A percentile compares a stretch with the other conserved stretches of the same genome.
Evolutionary conservation across 2,888 invertebrate species (phyloP).

Genomic region (Drosophila quinaria): DNA sequence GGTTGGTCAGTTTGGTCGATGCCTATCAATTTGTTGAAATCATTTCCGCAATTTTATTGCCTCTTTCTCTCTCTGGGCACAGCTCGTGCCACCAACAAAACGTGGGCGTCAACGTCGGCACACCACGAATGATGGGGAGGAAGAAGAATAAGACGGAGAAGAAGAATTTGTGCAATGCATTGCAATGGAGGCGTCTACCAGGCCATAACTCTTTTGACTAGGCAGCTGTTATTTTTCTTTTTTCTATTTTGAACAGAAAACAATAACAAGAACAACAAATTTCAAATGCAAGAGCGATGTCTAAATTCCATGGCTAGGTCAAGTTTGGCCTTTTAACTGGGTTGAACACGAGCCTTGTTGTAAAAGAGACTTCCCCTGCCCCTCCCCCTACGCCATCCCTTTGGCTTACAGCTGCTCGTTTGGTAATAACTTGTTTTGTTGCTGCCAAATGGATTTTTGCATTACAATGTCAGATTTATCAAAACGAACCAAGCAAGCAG

Average conservation of each 20-base stretch:
- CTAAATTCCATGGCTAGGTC: conserved; percentile 81
- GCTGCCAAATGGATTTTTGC: conserved; percentile 79
- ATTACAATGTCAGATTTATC: conserved; percentile 82
- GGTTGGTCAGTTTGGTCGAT: conserved; percentile 48
- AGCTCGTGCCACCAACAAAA: conserved; percentile 68
- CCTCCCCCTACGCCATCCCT: not conserved
- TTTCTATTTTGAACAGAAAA: not conserved
- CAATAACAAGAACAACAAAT: conserved; percentile 19
- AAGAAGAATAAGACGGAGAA: not conserved
- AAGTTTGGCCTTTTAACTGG: conserved; percentile 81
- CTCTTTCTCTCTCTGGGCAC: conserved; percentile 17
- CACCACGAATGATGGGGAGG: conserved; percentile 10
- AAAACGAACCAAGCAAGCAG: conserved; percentile 68
- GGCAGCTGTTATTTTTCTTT: conserved; percentile 41
- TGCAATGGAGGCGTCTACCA: conserved; percentile 43
- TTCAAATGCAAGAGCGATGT: conserved; percentile 58
- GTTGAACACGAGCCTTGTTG: conserved; percentile 75
- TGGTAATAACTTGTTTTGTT: conserved; percentile 76
- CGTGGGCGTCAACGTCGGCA: conserved; percentile 65
- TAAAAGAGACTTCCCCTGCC: conserved; percentile 4
- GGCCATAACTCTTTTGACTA: conserved; percentile 68
- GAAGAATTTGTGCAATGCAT: conserved; percentile 19
- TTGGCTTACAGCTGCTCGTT: conserved; percentile 15
- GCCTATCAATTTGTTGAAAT: conserved; percentile 82
- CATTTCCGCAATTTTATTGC: conserved; percentile 82